phyloP scores from a whole-genome alignment of 2,888 invertebrate genomes.

The Trichogramma evanescens region DNA sequence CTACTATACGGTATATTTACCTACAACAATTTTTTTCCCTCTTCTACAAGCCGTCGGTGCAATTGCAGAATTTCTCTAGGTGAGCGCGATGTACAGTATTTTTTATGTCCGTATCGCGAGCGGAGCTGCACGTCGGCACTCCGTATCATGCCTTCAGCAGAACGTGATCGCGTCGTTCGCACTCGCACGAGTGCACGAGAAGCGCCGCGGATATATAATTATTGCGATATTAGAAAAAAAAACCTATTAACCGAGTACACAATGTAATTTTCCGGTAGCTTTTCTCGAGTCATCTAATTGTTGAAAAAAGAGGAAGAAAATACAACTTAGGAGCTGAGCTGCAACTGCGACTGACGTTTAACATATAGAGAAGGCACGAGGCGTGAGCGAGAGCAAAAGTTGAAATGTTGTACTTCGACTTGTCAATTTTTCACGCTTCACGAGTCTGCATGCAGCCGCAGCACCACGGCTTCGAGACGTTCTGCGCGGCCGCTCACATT shows the following conservation, averaged over 20 bases:
- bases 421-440: no score
- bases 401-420: no score
- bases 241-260: slow-evolving; percentile 15
- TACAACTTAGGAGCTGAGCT: not conserved
- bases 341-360: no score
- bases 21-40: no score
- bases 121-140: not conserved
- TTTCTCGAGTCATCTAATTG: not conserved
- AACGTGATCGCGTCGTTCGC: not conserved
- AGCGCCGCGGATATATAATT: slow-evolving; percentile 1
- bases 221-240: not conserved
- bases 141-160: not conserved
- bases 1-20: no score
- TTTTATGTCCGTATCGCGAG: not conserved
- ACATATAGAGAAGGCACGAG: not conserved
- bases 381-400: not conserved
- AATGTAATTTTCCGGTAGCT: slow-evolving; percentile 16
- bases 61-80: no score
- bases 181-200: not conserved
- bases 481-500: no score
- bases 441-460: no score
- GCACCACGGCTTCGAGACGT: no score
- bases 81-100: no score
- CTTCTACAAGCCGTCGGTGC: no score
- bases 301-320: not conserved